Evolutionary conservation across 2,113 vertebrate species (phyloP).

Genomic region (Lagopus muta): DNA sequence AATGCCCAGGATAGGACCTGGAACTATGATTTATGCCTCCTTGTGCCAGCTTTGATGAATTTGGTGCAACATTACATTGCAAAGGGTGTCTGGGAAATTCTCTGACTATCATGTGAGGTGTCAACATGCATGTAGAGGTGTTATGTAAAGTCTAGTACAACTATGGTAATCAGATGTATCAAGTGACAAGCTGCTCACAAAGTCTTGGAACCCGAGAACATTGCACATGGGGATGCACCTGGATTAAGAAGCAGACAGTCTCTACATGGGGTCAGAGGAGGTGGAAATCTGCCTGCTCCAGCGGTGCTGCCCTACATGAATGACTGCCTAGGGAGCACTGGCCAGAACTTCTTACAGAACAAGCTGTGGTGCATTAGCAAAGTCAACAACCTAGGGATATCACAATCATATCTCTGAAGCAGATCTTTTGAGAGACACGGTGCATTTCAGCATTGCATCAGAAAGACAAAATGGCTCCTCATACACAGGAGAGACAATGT

Average conservation of each 20-base stretch:
- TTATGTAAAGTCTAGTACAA: conserved; percentile 71
- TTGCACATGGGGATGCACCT: conserved; percentile 49
- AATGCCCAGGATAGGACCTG: background rate
- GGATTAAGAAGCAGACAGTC: conserved; percentile 24
- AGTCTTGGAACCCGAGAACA: conserved; percentile 55
- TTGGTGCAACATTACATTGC: conserved; percentile 62
- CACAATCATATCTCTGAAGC: rapidly evolving
- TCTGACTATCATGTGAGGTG: conserved; percentile 73
- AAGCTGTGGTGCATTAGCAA: no score
- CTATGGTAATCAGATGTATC: conserved; percentile 66
- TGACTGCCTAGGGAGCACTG: background rate
- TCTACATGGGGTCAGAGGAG: conserved; percentile 11
- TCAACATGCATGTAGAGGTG: conserved; percentile 73
- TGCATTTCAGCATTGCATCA: no score
- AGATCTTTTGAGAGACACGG: background rate
- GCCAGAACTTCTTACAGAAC: background rate
- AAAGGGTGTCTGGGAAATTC: conserved; percentile 67
- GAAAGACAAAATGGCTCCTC: background rate
- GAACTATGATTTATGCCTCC: conserved; percentile 33
- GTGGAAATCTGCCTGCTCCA: background rate
- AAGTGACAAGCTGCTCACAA: conserved; percentile 68
- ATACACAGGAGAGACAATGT: background rate
- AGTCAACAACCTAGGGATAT: background rate
- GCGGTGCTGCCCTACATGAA: background rate
- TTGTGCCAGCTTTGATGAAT: conserved; percentile 56